Base-by-base conservation (phyloP, 2,797 vertebrate genomes). In the Pseudochirops corinnae region DNA sequence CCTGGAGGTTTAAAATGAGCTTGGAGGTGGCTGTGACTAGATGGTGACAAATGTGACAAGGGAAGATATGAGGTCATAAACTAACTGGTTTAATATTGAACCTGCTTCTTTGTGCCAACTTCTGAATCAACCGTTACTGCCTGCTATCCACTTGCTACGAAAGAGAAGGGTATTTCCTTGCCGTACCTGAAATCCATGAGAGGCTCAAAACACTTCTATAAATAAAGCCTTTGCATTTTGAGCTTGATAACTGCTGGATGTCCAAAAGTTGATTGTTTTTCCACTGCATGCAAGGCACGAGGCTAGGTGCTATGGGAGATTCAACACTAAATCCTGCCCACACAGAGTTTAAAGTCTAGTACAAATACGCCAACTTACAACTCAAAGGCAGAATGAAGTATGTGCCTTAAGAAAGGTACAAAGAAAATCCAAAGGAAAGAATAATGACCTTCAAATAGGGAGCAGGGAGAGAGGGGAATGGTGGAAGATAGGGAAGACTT, bases 1-100 rank as follows among this genome's bases (percentile, higher is more conserved):
- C 74, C 74, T 50, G 74, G 39, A 87, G 39, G 74, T 26, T 87
- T 87, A 50, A 87, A 87, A 87, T 87, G 74, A 33, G 74, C 39
- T 87, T 87, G 74, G 74, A 50, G 74, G 74, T 87, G 74, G 74
- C 74, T 87, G 74, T 87, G 74, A 87, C 74, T 50, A 87, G 74
- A 87, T 26, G 46, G 74, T 87, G 39, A 87, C 74, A 50, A 50
- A 87, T 50, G 74, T 26, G 39, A 87, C 74, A 87, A 87, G 39
- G 39, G 24, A 87, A 87, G 39, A 87, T 50, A 87, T 87, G 74
- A 87, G 74, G 74, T 50, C 74, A 87, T 46, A 87, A 46, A 50
- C 74, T 50, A 87, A 28, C 74, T 46, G 67, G 74, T 87, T 50
- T 46, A 87, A 50, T 87, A 28, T 28, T 87, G 74, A 87, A 87